Evolutionary conservation across 2,888 invertebrate species (phyloP).

Genomic region (Aspidapion aeneum): DNA sequence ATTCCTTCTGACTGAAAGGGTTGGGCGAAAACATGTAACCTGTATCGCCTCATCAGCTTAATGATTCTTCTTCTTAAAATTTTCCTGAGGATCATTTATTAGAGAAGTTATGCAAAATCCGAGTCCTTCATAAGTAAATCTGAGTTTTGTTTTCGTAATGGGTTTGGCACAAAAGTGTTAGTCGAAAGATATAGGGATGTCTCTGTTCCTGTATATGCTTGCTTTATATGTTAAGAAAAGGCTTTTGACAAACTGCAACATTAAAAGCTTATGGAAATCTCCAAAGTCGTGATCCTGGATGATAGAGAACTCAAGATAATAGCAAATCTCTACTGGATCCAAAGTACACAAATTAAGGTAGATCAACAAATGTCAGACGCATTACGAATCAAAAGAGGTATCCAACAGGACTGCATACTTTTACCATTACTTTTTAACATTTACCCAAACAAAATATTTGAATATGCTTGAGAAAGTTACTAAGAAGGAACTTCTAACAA

Average conservation of each 20-base stretch:
- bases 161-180: slow-evolving; percentile 13
- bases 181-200: too few relatives aligned
- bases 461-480: slow-evolving; percentile 1
- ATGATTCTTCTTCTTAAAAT: neutral
- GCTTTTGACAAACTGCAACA: slow-evolving; percentile 18
- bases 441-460: slow-evolving; percentile 3
- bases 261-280: slow-evolving; percentile 13
- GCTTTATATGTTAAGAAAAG: slow-evolving; percentile 14
- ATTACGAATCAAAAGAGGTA: neutral
- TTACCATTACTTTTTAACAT: slow-evolving; percentile 6
- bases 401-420: slow-evolving; percentile 8
- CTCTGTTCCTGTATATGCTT: slow-evolving; percentile 11
- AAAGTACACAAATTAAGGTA: slow-evolving; percentile 6
- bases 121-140: slow-evolving; percentile 13
- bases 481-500: neutral
- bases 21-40: too few relatives aligned
- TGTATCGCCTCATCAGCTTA: neutral
- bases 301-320: slow-evolving; percentile 10
- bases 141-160: slow-evolving; percentile 20
- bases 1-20: neutral
- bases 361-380: slow-evolving; percentile 1
- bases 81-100: neutral
- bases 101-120: slow-evolving; percentile 12
- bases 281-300: slow-evolving; percentile 11
- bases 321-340: slow-evolving; percentile 7